These are phyloP conservation scores for Charaxes varanes DNA, from an alignment of 1,140 invertebrate species.

Conservation along the genomic window DNA sequence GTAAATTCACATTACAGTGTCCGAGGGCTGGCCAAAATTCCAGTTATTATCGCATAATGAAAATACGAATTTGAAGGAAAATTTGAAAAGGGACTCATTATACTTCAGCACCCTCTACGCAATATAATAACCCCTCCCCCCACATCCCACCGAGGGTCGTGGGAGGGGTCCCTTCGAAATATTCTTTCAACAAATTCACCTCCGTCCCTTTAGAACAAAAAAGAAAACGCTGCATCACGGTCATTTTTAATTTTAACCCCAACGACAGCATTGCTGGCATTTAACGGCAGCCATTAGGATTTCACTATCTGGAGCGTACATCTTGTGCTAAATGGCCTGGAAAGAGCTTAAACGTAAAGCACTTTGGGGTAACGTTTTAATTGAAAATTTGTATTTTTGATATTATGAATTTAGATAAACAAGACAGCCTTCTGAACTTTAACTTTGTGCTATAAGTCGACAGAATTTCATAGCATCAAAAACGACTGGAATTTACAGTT, in stretches of 20 bases:
- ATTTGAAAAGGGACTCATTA: constrained; percentile 66
- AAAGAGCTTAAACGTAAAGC: constrained; percentile 24
- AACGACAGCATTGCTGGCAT: constrained; percentile 60
- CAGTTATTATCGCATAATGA: constrained; percentile 44
- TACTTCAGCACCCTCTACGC: constrained; percentile 45
- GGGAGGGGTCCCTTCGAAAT: constrained; percentile 55
- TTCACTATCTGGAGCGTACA: constrained; percentile 51
- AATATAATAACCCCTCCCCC: constrained; percentile 64
- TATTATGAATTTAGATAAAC: too few species aligned
- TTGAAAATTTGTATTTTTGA: neutral
- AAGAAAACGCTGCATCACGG: constrained; percentile 67
- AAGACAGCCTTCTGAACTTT: constrained; percentile 1
- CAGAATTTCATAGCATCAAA: too few species aligned
- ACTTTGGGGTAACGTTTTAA: constrained; percentile 3
- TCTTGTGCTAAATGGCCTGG: constrained; percentile 52
- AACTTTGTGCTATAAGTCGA: too few species aligned
- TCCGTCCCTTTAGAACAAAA: constrained; percentile 56
- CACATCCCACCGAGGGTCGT: constrained; percentile 43
- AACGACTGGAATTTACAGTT: too few species aligned
- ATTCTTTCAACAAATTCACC: constrained; percentile 62
- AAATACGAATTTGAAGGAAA: constrained; percentile 54
- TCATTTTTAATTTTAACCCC: constrained; percentile 67
- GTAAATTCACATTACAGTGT: constrained; percentile 3
- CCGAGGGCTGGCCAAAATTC: constrained; percentile 24
- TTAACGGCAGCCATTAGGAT: constrained; percentile 51